These are phyloP conservation scores for Mugil cephalus DNA, from an alignment of 2,113 vertebrate genomes.

Conservation along the genomic window DNA sequence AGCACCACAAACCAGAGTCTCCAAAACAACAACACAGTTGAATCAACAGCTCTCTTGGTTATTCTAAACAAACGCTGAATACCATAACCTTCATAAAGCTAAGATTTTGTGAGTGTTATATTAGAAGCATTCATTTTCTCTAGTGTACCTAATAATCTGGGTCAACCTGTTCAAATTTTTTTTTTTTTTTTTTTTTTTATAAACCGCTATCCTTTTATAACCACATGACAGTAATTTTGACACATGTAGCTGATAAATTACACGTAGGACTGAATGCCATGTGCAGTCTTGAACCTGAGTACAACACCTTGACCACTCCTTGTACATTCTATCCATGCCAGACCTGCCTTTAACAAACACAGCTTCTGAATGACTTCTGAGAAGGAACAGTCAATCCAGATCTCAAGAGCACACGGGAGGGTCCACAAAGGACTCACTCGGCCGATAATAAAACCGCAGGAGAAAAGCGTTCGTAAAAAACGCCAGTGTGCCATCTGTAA, in stretches of 20 bases:
- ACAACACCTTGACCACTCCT: conserved; percentile 64
- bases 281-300: conserved; percentile 23
- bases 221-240: conserved; percentile 5
- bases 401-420: not conserved
- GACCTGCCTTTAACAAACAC: conserved; percentile 79
- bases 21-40: too few species aligned
- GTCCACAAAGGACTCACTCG: not conserved
- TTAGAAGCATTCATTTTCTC: too few species aligned
- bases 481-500: too few species aligned
- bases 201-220: not conserved
- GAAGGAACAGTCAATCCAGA: conserved; percentile 33
- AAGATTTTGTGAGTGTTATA: too few species aligned
- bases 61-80: too few species aligned
- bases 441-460: not conserved
- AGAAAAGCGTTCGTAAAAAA: not conserved
- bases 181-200: not conserved
- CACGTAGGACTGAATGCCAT: not conserved
- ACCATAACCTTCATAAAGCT: too few species aligned
- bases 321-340: conserved; percentile 64
- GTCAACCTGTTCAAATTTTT: not conserved
- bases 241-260: conserved; percentile 6
- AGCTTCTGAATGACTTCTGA: conserved; percentile 50
- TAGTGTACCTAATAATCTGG: not conserved
- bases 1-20: too few species aligned
- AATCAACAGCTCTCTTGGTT: too few species aligned